These are phyloP conservation scores for Acanthosepion pharaonis DNA, from an alignment of 2,888 invertebrate species.

Conservation along the genomic window DNA sequence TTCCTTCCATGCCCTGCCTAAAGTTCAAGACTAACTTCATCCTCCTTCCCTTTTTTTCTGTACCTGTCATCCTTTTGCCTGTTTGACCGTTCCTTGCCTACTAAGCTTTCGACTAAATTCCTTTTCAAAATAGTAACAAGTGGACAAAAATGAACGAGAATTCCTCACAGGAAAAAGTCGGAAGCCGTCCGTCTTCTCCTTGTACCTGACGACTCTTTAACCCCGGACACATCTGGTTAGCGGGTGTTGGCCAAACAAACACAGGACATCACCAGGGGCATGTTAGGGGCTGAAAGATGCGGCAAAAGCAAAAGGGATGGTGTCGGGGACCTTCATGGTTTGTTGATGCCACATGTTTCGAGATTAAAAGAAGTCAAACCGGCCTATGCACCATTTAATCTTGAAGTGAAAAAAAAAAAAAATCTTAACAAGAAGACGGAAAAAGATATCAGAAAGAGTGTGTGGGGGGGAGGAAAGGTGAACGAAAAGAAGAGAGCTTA, in stretches of 20 bases:
- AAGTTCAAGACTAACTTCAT: neutral
- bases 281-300: neutral
- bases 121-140: neutral
- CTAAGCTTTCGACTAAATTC: neutral
- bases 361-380: constrained; percentile 18
- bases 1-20: neutral
- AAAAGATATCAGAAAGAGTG: neutral
- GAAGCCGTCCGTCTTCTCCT: neutral
- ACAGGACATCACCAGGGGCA: neutral
- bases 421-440: neutral
- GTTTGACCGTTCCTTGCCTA: too few relatives aligned
- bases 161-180: neutral
- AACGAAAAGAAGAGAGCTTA: neutral
- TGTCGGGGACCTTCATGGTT: neutral
- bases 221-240: constrained; percentile 2
- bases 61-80: too few relatives aligned
- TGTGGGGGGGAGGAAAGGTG: neutral
- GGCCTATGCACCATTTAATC: neutral
- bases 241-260: constrained; percentile 2
- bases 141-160: neutral
- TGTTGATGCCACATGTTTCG: neutral
- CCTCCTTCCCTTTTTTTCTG: neutral
- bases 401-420: neutral
- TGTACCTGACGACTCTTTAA: neutral
- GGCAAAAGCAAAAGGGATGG: neutral